phyloP scores from a whole-genome alignment of 35 echinoderm and acorn worm genomes.

The Apostichopus japonicus region DNA sequence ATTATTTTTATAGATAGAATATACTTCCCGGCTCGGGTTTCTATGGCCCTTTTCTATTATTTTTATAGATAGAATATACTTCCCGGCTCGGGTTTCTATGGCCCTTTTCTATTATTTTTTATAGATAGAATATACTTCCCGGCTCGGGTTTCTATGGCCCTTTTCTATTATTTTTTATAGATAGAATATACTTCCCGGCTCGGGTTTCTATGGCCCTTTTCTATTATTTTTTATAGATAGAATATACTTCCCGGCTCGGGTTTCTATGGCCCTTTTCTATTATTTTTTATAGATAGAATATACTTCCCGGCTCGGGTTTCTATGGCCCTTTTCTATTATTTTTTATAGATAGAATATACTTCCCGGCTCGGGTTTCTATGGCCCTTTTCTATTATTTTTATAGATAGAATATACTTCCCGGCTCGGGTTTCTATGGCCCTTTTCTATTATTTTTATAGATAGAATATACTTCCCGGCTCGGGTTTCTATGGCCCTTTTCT shows the following conservation, averaged over 20 bases:
- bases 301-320: constrained; percentile 82
- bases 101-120: constrained; percentile 69
- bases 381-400: constrained; percentile 68
- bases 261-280: constrained; percentile 99
- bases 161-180: constrained; percentile 72
- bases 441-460: constrained; percentile 79
- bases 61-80: constrained; percentile 89
- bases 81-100: constrained; percentile 91
- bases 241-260: constrained; percentile 85
- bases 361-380: constrained; percentile 91
- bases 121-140: constrained; percentile 91
- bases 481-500: constrained; percentile 98
- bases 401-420: constrained; percentile 93
- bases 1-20: constrained; percentile 83
- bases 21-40: constrained; percentile 86
- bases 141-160: constrained; percentile 96
- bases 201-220: constrained; percentile 97
- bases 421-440: constrained; percentile 95
- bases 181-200: constrained; percentile 89
- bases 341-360: constrained; percentile 89
- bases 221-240: constrained; percentile 79
- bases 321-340: constrained; percentile 89
- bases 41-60: constrained; percentile 87
- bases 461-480: constrained; percentile 86
- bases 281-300: constrained; percentile 86